Base-by-base conservation (phyloP, 2,113 vertebrate genomes). In the Mystacornis crossleyi region DNA sequence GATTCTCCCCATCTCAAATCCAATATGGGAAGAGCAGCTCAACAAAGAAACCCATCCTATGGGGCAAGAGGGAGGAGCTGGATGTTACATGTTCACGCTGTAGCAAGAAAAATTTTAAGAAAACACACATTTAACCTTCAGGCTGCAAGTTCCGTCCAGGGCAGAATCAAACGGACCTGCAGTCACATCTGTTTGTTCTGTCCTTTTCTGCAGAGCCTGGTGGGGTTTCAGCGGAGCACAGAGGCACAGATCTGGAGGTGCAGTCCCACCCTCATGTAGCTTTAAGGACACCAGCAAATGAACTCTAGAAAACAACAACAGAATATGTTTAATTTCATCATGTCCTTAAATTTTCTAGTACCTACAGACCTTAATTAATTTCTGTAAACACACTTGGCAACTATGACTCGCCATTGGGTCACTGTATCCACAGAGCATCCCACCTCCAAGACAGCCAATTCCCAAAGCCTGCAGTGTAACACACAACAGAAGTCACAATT, bases 351-450 rank as follows among this genome's bases (percentile, higher is more conserved):
- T 5, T 18, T 90, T 81, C 26, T 47, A 40, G 23, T 73, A 31
- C 45, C 60, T 55, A 18, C 0, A 10, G 34, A 18, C 25, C 25
- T 25, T 23, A 70, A 62, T 28, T 34, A 1, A 26, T 47, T 55
- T 50, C 58, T 73, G 58, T 25, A 50, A 55, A 15, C 8, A 36
- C 54, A 54, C 34, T 40, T 81, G 60, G 40, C 69, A 87, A 18
- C 34, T 0, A 18, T 1, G 11, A 21, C 21, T 78, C 51, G 55
- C 81, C 53, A 75, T 1, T 0, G 0, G 14, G 8, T 17, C 3
- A 0, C 48, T 90, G 64, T 16, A 34, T 40, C 50, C 55, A 31
- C 58, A 66, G 90, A 84, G 20, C 50, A 93, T 62, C 38, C 36
- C 60, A 10, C 25, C n/a, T 40, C 28, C 47, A 57, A n/a, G 60